phyloP scores from a whole-genome alignment of 2,888 invertebrate genomes.

The Thera obeliscata region DNA sequence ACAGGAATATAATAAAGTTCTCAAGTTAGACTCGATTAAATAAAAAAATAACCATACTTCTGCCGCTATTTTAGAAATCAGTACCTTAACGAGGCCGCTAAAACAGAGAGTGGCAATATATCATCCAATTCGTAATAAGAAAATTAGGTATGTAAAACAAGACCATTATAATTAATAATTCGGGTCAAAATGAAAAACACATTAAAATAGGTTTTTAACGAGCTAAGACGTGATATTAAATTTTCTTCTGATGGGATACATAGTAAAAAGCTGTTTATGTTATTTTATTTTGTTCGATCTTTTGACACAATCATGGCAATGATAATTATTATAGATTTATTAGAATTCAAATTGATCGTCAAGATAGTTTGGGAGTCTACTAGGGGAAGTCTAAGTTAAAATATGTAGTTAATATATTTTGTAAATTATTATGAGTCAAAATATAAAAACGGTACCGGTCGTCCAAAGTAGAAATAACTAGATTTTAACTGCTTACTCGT shows the following conservation, averaged over 20 bases:
- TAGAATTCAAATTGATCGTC: neutral
- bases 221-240: slow-evolving; percentile 43
- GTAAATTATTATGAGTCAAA: neutral
- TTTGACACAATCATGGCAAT: neutral
- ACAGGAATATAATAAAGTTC: too few species aligned
- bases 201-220: slow-evolving; percentile 55
- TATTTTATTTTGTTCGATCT: neutral
- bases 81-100: slow-evolving; percentile 67
- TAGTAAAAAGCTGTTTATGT: slow-evolving; percentile 18
- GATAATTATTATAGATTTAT: neutral
- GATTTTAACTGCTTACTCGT: neutral
- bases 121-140: slow-evolving; percentile 78
- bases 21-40: too few species aligned
- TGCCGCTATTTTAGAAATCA: neutral
- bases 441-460: neutral
- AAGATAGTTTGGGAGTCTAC: too few species aligned
- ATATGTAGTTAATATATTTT: neutral
- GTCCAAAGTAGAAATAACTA: neutral
- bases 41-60: neutral
- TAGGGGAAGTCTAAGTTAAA: neutral
- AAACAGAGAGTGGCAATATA: slow-evolving; percentile 75
- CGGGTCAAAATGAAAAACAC: slow-evolving; percentile 63
- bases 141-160: slow-evolving; percentile 80
- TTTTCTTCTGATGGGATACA: slow-evolving; percentile 27
- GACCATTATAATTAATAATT: slow-evolving; percentile 80